These are phyloP conservation scores for Ariopsis seemanni DNA, from an alignment of 2,113 vertebrate genomes.

Conservation along the genomic window DNA sequence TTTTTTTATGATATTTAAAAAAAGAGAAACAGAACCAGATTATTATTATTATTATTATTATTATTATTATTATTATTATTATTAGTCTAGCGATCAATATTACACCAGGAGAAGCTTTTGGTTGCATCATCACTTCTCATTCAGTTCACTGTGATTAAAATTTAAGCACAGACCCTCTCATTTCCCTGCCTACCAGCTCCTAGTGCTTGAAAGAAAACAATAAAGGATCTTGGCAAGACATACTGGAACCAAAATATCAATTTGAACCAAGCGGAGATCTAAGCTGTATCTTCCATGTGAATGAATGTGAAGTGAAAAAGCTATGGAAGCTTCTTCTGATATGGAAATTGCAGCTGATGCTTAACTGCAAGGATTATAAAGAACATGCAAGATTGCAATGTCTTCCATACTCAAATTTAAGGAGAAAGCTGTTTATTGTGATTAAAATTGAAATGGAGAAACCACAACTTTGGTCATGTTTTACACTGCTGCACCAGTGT, in stretches of 20 bases:
- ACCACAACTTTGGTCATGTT: background rate
- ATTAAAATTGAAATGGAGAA: background rate
- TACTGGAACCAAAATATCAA: background rate
- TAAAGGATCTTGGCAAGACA: constrained; percentile 12
- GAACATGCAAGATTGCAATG: background rate
- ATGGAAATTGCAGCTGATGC: background rate
- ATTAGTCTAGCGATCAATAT: background rate
- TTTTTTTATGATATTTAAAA: too few relatives aligned
- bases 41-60: background rate
- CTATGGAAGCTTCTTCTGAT: background rate
- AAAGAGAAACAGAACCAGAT: background rate
- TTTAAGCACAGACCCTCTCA: background rate
- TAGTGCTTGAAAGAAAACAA: constrained; percentile 12
- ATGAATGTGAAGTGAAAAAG: constrained; percentile 17
- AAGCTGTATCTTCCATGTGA: constrained; percentile 1
- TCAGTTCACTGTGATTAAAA: constrained; percentile 26
- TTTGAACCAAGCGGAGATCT: constrained; percentile 5
- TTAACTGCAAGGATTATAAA: background rate
- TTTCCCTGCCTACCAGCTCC: constrained; percentile 4
- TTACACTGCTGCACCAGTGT: too few relatives aligned
- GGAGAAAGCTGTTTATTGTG: background rate
- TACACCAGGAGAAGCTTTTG: constrained; percentile 20
- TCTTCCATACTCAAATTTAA: background rate
- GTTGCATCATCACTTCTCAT: constrained; percentile 23
- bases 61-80: too few relatives aligned